Base-by-base conservation (phyloP, 1,140 invertebrate species). In the Microplitis demolitor region DNA sequence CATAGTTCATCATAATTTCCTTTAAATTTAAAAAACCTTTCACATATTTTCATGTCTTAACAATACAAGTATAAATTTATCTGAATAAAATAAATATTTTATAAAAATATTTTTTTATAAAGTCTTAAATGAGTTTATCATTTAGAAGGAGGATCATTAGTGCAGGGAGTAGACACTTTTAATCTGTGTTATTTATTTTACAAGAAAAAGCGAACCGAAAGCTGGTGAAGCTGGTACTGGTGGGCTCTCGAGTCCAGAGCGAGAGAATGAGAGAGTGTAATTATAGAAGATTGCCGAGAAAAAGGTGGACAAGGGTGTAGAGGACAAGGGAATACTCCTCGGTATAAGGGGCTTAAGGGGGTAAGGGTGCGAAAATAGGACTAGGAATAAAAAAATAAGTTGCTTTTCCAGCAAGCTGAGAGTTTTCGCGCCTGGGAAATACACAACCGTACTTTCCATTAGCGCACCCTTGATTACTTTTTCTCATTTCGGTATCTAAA, bases 381-480 rank as follows among this genome's bases (percentile, higher is more conserved):
- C 79, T 82, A 84, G 82, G 82, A 69, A 37, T 8, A 60, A 45
- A 73, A 73, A 68, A 72, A 72, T 31, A 35, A 73, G 45, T 61
- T 61, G 54, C 45, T 70, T 24, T 16, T 58, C 63, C 69, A 16
- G 14, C 6, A 53, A 51, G 31, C 62, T n/a, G 54, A 39, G 71
- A 82, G 78, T 81, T 82, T 79, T 78, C 81, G 77, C 71, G 72
- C 69, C 73, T 60, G 74, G 77, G 78, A 79, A 79, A 82, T 24
- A 24, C 70, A 74, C 34, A 62, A 74, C 77, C 63, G 74, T 68
- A 76, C 80, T 80, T 84, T 81, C 85, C 85, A 87, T 87, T 86
- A 87, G 84, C 79, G 80, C 80, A 79, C 81, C 79, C 86, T 86
- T 87, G 86, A 87, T 87, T 87, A 87, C 84, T 87, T 87, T 86